phyloP scores from a whole-genome alignment of 2,888 invertebrate species.

The Asteroscopus sphinx region DNA sequence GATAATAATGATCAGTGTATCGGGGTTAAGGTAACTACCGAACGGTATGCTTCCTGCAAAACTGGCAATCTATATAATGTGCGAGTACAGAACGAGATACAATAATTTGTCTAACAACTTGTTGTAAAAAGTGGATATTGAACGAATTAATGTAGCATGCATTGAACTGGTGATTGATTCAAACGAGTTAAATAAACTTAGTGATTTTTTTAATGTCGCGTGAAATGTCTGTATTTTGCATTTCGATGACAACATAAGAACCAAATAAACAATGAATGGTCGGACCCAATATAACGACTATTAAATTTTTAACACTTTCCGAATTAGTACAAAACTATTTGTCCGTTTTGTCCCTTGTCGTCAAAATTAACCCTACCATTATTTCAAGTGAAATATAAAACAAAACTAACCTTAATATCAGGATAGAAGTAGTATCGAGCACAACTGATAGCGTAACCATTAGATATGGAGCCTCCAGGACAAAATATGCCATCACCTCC shows the following conservation, averaged over 20 bases:
- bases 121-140: conserved; percentile 13
- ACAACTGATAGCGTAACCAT: conserved; percentile 97
- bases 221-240: too few relatives aligned
- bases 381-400: neutral
- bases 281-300: too few relatives aligned
- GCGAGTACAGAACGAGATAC: conserved; percentile 41
- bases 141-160: neutral
- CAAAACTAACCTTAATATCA: conserved; percentile 91
- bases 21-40: conserved; percentile 82
- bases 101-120: conserved; percentile 37
- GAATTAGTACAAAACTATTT: too few relatives aligned
- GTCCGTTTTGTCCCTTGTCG: too few relatives aligned
- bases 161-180: conserved; percentile 2
- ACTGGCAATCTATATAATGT: conserved; percentile 58
- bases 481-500: conserved; percentile 96
- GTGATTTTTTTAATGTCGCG: too few relatives aligned
- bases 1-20: conserved; percentile 67
- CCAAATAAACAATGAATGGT: too few relatives aligned
- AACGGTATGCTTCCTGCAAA: conserved; percentile 72
- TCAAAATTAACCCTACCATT: neutral
- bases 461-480: conserved; percentile 97
- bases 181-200: too few relatives aligned
- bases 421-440: conserved; percentile 93
- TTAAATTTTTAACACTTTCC: too few relatives aligned
- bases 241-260: too few relatives aligned